phyloP scores from a whole-genome alignment of 2,888 invertebrate genomes.

The Allygus modestus region DNA sequence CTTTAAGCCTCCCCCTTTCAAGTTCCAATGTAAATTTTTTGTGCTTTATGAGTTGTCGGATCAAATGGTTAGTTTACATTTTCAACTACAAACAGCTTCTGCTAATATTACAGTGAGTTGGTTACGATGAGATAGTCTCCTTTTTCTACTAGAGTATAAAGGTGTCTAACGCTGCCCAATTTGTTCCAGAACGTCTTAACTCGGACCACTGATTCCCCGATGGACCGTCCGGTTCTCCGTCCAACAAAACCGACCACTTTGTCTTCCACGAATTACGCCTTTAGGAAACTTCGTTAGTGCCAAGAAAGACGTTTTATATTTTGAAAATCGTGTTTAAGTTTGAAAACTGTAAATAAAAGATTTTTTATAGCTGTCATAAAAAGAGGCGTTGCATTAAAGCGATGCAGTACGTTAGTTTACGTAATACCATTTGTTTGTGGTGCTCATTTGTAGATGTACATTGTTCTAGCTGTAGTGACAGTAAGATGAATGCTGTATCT shows the following conservation, averaged over 20 bases:
- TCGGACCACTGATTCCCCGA: constrained; percentile 21
- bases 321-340: not conserved
- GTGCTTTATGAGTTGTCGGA: too few species aligned
- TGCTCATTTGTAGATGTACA: constrained; percentile 13
- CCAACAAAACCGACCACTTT: not conserved
- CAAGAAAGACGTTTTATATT: not conserved
- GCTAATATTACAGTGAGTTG: too few species aligned
- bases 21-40: too few species aligned
- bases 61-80: too few species aligned
- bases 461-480: not conserved
- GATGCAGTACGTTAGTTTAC: not conserved
- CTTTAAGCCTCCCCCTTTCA: too few species aligned
- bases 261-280: constrained; percentile 18
- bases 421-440: not conserved
- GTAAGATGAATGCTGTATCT: not conserved
- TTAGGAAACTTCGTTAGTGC: constrained; percentile 29
- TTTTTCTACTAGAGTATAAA: too few species aligned
- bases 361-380: not conserved
- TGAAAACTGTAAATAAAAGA: constrained; percentile 1
- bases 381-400: not conserved
- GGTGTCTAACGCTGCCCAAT: too few species aligned
- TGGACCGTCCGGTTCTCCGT: not conserved
- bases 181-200: constrained; percentile 53
- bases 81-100: too few species aligned
- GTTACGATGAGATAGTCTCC: too few species aligned